Percentiles rank a stretch among this genome's conserved stretches.
These are phyloP conservation scores for Poecilia velifera DNA, from an alignment of 2,797 vertebrate genomes.

Conservation along the genomic window DNA sequence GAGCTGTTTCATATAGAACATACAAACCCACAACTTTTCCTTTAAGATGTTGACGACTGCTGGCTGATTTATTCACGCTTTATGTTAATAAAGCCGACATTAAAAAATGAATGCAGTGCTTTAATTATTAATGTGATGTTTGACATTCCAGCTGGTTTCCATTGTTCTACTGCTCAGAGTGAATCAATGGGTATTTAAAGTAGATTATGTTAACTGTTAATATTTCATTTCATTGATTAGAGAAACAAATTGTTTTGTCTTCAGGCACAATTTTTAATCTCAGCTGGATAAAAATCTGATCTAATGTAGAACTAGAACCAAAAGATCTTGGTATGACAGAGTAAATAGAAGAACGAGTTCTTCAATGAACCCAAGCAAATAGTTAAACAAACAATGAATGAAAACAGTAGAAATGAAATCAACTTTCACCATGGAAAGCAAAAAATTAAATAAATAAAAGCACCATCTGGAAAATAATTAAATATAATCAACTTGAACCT, in stretches of 20 bases:
- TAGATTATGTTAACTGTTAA: not conserved
- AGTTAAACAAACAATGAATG: not conserved
- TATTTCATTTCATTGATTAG: not conserved
- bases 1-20: not conserved
- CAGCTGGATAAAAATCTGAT: not conserved
- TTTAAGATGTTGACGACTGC: not conserved
- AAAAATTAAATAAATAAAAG: not conserved
- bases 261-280: not conserved
- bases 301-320: not conserved
- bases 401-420: not conserved
- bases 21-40: not conserved
- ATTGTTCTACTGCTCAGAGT: not conserved
- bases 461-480: not conserved
- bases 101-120: not conserved
- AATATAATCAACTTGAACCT: not conserved
- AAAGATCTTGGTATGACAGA: not conserved
- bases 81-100: not conserved
- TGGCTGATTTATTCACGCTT: not conserved
- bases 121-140: conserved; percentile 5
- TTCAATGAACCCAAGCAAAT: not conserved
- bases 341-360: not conserved
- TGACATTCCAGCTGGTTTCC: not conserved
- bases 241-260: not conserved
- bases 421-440: not conserved
- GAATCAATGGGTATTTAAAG: not conserved